Evolutionary conservation across 2,113 vertebrate genomes (phyloP), one percentile per base, ranked within the genome.

Genomic region (Hemicordylus capensis): DNA sequence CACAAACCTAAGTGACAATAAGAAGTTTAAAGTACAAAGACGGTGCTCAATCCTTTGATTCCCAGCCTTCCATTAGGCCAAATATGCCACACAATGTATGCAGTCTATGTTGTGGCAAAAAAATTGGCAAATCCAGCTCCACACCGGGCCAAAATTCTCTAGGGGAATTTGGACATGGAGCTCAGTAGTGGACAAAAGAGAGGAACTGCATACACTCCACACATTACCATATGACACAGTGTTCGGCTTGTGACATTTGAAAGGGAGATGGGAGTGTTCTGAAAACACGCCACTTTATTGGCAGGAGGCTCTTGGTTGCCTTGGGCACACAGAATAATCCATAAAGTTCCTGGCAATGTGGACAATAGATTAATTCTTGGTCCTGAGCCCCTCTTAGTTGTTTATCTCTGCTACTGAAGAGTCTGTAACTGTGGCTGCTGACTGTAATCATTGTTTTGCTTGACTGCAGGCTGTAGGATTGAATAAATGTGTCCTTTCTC

Each of bases 401-500:
- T 46, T 74, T 11, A 66, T 80, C 28, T 17, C 34, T 31, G 26
- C 54, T 42, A 70, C 56, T 51, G 54, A 61, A 63, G 37, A 85
- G 37, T 56, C 11, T 86, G 26, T 56, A 79, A 28, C 42, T 56
- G 67, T 31, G 31, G 4, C 26, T 10, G 70, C 77, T 86, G 70
- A 34, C 44, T 79, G 54, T 34, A 72, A 67, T 77, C 34, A 7
- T n/a, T 58, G 6, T 61, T 15, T 85, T 88, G 24, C 58, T 80
- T 81, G 82, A 82, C 37, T 79, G 84, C 76, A 81, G 64, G 91
- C 73, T 37, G 44, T 61, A 85, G 72, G 74, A 54, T 70, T 83
- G 78, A 80, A 59, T 63, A 77, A 89, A 87, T 69, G 64, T 85
- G 92, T 85, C 67, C 44, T 78, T n/a, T 82, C 87, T 77, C 34